Percentiles rank a stretch among this genome's conserved stretches.
Evolutionary conservation across 1,140 invertebrate genomes (phyloP).

Genomic region (Cherax destructor): DNA sequence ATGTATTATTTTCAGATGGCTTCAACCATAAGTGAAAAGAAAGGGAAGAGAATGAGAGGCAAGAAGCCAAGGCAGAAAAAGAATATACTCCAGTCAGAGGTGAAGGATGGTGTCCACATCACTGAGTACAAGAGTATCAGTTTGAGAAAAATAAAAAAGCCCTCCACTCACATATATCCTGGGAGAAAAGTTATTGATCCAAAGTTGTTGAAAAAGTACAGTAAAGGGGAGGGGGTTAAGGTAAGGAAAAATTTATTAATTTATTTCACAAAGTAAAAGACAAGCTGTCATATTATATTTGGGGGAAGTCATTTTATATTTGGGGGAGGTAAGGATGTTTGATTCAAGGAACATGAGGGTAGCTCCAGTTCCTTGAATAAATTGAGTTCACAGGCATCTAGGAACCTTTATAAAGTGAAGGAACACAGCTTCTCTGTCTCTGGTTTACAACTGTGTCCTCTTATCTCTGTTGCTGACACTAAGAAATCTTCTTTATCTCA

Average conservation of each 20-base stretch:
- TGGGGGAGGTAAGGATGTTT: neutral
- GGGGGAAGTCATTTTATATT: neutral
- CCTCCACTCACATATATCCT: neutral
- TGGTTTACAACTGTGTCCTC: too few relatives aligned
- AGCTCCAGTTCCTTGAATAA: neutral
- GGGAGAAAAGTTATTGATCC: conserved; percentile 32
- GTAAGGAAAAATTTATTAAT: neutral
- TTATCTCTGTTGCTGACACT: too few relatives aligned
- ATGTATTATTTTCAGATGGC: neutral
- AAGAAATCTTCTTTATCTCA: too few relatives aligned
- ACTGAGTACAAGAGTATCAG: neutral
- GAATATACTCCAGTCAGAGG: neutral
- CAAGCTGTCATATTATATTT: neutral
- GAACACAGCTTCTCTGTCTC: neutral
- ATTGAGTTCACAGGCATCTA: neutral
- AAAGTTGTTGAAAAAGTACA: conserved; percentile 32
- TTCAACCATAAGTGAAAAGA: neutral
- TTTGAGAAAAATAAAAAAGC: neutral
- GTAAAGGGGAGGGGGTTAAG: conserved; percentile 28
- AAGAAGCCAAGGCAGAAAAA: neutral
- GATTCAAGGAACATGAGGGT: neutral
- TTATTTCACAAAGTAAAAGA: neutral
- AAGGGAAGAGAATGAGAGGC: neutral
- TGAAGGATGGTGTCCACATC: conserved; percentile 24
- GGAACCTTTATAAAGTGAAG: neutral